Base-by-base conservation (phyloP, 2,888 invertebrate species). In the Cinara cedri region DNA sequence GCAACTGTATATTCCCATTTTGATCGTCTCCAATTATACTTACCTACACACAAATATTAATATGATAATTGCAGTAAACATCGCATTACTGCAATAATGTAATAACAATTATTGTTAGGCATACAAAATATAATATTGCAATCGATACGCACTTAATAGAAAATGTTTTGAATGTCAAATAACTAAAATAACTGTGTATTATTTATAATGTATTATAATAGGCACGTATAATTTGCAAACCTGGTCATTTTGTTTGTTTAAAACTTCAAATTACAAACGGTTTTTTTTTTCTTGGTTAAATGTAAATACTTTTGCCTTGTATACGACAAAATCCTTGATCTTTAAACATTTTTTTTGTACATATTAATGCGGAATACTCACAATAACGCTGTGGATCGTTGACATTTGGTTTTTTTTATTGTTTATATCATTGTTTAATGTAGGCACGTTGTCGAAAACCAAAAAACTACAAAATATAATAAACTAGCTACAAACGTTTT, bases 11-110 rank as follows among this genome's bases (percentile, higher is more conserved):
- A 42, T 42, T 42, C 42, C 44, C 44, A 65, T 14, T 34, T 34
- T 6, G 21, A 44, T 46, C 72, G 72, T 72, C 62, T 72, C 72
- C 34, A 72, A 72, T 62, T 72, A 72, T 72, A 72, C 49, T 57
- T 72, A 49, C 46, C 49, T 10, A 26, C n/a, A 34, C 46, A 49
- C 16, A 16, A 60, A 60, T 60, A 26, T 34, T 34, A 6, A 4
- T 34, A 34, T 34, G 6, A 34, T 34, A 34, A 34, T 34, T 16
- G 14, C 9, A 60, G 9, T 26, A 60, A 8, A 16, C 24, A 60
- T 13, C 26, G 16, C 26, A n/a, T 26, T 34, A 34, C 34, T 34
- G 26, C 60, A 60, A 60, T 60, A 60, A 26, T 26, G 24, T 60
- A 60, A 62, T 62, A 42, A 42, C n/a, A 42, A 26, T 10, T 62